Conservation (phyloP, 2,797 vertebrate genomes). For the Iguana delicatissima region DNA sequence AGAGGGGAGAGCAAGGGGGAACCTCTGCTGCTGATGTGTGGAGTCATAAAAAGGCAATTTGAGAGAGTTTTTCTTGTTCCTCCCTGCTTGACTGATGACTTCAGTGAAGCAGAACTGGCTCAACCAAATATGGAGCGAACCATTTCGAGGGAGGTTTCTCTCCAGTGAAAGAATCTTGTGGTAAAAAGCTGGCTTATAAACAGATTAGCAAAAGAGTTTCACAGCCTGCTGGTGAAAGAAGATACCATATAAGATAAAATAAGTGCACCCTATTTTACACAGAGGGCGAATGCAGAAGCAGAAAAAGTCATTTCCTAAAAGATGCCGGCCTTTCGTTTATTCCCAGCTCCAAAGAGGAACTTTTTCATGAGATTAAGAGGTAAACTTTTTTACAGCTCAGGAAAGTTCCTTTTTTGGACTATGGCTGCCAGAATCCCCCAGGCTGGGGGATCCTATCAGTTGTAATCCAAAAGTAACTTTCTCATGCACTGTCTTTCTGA, state of each 20-base stretch:
- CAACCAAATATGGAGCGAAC: constrained; percentile 6
- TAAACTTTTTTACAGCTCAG: background rate
- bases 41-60: background rate
- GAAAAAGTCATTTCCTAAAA: background rate
- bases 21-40: background rate
- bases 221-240: background rate
- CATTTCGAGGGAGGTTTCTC: background rate
- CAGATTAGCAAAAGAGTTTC: background rate
- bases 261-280: background rate
- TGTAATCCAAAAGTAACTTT: too few species aligned
- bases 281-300: background rate
- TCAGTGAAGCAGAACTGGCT: background rate
- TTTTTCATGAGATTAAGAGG: background rate
- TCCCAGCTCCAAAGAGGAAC: background rate
- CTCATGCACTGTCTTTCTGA: too few species aligned
- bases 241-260: background rate
- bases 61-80: background rate
- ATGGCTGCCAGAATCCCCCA: too few species aligned
- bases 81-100: background rate
- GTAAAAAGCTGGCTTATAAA: background rate
- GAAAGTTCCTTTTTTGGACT: background rate
- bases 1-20: background rate
- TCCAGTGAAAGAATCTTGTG: background rate
- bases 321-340: background rate
- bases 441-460: too few species aligned